Evolutionary conservation across 2,797 vertebrate genomes (phyloP), one percentile per base, ranked within the genome.

Genomic region (Acipenser ruthenus): DNA sequence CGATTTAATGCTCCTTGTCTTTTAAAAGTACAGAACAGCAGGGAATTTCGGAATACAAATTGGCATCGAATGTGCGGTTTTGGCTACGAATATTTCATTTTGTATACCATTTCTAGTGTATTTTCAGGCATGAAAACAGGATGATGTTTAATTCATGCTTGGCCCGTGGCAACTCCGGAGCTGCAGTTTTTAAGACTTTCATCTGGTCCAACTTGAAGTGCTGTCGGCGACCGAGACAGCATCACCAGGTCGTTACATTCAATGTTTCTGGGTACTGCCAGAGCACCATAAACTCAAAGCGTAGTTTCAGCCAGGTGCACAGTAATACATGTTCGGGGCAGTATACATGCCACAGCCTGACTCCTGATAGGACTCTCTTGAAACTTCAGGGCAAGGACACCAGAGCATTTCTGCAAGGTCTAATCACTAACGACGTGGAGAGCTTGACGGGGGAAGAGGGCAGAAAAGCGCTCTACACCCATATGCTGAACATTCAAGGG

Each of bases 401-500:
- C 0, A 70, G 67, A 13, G 2, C 80, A 0, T 92, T 95, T 65
- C 90, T 98, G 0, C 90, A 95, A 73, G 96, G 96, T 1, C 78
- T 98, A 0, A 77, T 95, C 50, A 97, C 96, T 55, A 95, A 97
- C 63, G 94, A 98, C 79, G 78, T 92, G 74, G 75, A 71, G 51
- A 83, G 73, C 10, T 71, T 94, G 70, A 72, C 53, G 1, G n/a
- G 48, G 37, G 78, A 77, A 47, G 59, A 71, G 0, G 77, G 11
- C 23, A 56, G 49, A 8, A 61, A 76, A 5, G 89, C 88, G 0
- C 77, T 94, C 7, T 94, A 96, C 50, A 74, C 92, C 2, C 94
- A 95, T 62, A 86, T 94, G 77, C 86, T 98, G 0, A 97, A 90
- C 8, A 91, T 92, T 0, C 94, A 95, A 59, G 95, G 95, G 8